A percentile compares a stretch with the other conserved stretches of the same genome.
Evolutionary conservation across 1,140 invertebrate species (phyloP).

Genomic region (Dendrolimus kikuchii): DNA sequence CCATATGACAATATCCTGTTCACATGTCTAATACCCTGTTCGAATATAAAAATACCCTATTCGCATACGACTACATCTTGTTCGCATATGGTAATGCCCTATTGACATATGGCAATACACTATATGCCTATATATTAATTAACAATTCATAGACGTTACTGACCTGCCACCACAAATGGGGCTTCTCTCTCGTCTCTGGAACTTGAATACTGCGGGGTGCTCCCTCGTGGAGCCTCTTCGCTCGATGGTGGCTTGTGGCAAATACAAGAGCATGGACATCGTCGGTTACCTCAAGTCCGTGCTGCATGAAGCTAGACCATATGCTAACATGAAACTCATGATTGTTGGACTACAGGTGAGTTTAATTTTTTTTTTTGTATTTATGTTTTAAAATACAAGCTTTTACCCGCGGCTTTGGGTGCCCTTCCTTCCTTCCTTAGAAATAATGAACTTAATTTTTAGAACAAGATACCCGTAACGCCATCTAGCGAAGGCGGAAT

Average conservation of each 20-base stretch:
- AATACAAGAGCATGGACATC: slow-evolving; percentile 97
- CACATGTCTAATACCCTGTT: too few relatives aligned
- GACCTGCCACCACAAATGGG: slow-evolving; percentile 97
- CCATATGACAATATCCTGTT: too few relatives aligned
- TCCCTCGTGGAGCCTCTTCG: slow-evolving; percentile 90
- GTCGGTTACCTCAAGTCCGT: slow-evolving; percentile 94
- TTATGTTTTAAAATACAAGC: background rate
- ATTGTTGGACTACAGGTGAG: slow-evolving; percentile 91
- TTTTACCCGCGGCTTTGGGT: too few relatives aligned
- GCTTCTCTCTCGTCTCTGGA: slow-evolving; percentile 93
- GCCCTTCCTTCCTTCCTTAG: too few relatives aligned
- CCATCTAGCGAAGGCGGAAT: too few relatives aligned
- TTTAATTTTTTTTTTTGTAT: background rate
- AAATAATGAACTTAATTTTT: too few relatives aligned
- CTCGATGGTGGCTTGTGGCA: slow-evolving; percentile 93
- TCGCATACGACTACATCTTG: too few relatives aligned
- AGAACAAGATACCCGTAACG: too few relatives aligned
- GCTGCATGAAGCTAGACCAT: slow-evolving; percentile 92
- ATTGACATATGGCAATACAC: too few relatives aligned
- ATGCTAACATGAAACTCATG: slow-evolving; percentile 98
- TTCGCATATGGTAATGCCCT: too few relatives aligned
- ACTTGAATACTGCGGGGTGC: slow-evolving; percentile 94
- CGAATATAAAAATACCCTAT: too few relatives aligned
- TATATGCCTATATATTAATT: too few relatives aligned
- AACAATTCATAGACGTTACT: slow-evolving; percentile 75